Evolutionary conservation across 2,113 vertebrate species (phyloP), one percentile per base, ranked within the genome.

Genomic region (Perca flavescens): DNA sequence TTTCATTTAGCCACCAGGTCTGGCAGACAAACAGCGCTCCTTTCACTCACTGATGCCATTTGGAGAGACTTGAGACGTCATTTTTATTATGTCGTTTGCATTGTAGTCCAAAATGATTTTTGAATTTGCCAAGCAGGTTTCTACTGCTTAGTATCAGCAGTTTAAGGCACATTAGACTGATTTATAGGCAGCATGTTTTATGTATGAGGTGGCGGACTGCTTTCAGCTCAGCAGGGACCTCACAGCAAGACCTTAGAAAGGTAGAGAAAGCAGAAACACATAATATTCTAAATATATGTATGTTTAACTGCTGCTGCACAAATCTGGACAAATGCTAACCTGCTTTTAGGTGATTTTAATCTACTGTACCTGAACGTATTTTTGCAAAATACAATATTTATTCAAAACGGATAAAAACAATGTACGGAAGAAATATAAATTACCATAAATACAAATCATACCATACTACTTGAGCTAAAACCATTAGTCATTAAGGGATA

Each of bases 21-120:
- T 91, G 90, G 88, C 90, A 89, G 65, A 80, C 74, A 9, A 83
- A 90, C 90, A 91, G 84, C 70, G n/a, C 62, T 87, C 84, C 81
- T 90, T 93, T 95, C 91, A 92, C 81, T 85, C 81, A 46, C 62
- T 10, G 62, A 78, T 83, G 73, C 88, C 65, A 62, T 73, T 43
- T 83, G 65, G 80, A 84, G 74, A 17, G 34, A 72, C 43, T 68
- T 62, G 31, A 83, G 53, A 74, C 52, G 66, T 72, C 79, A 64
- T 91, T 89, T 54, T 92, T 89, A 84, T 81, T 87, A 70, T 66
- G 85, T 72, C 73, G 49, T 83, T 86, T 75, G 81, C 73, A 82
- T 92, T 90, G 88, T 93, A 74, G 68, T 87, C 34, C 60, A 61
- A 62, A 82, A 75, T 79, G n/a, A 63, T 84, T 81, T 81, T 73